These are phyloP conservation scores for Xanthorhoe designata DNA, from an alignment of 2,888 invertebrate genomes.

Conservation along the genomic window DNA sequence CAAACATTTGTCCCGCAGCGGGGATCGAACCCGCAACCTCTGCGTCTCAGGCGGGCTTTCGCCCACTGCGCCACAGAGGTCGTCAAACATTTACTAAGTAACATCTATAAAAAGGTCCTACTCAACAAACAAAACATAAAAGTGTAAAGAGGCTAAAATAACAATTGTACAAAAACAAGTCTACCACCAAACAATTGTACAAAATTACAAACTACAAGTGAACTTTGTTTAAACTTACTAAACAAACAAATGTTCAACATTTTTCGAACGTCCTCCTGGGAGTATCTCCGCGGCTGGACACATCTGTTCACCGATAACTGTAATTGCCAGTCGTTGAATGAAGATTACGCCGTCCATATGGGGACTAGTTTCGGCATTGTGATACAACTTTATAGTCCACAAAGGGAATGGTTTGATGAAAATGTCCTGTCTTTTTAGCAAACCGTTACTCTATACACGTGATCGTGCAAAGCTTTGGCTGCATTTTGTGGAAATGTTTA, in stretches of 20 bases:
- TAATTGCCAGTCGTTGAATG: constrained; percentile 43
- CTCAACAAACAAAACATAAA: no score
- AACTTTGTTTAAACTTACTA: not conserved
- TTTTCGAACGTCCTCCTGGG: constrained; percentile 22
- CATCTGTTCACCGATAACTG: constrained; percentile 43
- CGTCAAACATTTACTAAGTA: no score
- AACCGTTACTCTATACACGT: not conserved
- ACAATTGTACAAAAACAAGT: no score
- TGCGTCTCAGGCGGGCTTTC: no score
- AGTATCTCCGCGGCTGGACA: constrained; percentile 19
- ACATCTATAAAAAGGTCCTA: no score
- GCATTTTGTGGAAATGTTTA: no score
- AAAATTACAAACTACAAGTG: not conserved
- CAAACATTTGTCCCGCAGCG: no score
- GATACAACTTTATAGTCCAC: constrained; percentile 33
- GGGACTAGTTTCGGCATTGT: constrained; percentile 31
- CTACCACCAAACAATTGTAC: no score
- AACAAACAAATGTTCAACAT: not conserved
- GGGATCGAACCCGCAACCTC: no score
- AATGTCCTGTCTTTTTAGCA: not conserved
- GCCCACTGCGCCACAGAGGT: no score
- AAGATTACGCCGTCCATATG: constrained; percentile 40
- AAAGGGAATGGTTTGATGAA: constrained; percentile 10
- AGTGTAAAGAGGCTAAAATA: no score
- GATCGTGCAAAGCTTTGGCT: no score